A percentile compares a stretch with the other conserved stretches of the same genome.
These are phyloP conservation scores for Capitulum mitella DNA, from an alignment of 2,888 invertebrate genomes.

Conservation along the genomic window DNA sequence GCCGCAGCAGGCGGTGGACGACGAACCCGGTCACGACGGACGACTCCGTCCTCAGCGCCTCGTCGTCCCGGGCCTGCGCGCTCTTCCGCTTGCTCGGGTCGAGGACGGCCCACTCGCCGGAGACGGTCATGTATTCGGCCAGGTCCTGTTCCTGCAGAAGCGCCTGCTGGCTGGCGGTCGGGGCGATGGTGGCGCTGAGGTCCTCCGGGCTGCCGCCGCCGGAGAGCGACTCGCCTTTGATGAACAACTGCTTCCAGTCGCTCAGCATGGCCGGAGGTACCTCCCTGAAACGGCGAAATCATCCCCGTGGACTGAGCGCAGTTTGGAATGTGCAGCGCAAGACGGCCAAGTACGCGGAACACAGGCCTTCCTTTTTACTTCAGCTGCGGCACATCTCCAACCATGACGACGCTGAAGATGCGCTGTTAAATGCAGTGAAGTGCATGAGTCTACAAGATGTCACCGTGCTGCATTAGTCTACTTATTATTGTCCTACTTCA, in stretches of 20 bases:
- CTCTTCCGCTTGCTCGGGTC: not conserved
- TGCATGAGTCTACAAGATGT: too few species aligned
- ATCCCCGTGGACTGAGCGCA: too few species aligned
- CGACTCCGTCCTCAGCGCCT: not conserved
- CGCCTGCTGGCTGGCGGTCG: not conserved
- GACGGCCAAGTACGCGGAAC: too few species aligned
- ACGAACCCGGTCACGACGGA: not conserved
- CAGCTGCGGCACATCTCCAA: too few species aligned
- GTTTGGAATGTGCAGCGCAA: too few species aligned
- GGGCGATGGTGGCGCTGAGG: not conserved
- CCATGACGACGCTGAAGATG: too few species aligned
- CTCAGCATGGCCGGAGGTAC: not conserved
- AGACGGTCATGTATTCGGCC: not conserved
- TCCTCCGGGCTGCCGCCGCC: not conserved
- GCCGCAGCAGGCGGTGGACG: not conserved
- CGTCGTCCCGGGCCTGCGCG: not conserved
- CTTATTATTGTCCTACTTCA: too few species aligned
- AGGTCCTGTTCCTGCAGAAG: conserved; percentile 1
- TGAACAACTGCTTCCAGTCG: not conserved
- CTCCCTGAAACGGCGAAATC: not conserved
- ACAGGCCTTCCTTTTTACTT: too few species aligned
- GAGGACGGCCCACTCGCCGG: not conserved
- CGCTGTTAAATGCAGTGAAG: too few species aligned
- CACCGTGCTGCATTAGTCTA: too few species aligned
- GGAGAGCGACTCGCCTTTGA: not conserved